Percentiles rank a stretch among this genome's conserved stretches.
Evolutionary conservation across 2,113 vertebrate species (phyloP).

Genomic region (Phyllostomus hastatus): DNA sequence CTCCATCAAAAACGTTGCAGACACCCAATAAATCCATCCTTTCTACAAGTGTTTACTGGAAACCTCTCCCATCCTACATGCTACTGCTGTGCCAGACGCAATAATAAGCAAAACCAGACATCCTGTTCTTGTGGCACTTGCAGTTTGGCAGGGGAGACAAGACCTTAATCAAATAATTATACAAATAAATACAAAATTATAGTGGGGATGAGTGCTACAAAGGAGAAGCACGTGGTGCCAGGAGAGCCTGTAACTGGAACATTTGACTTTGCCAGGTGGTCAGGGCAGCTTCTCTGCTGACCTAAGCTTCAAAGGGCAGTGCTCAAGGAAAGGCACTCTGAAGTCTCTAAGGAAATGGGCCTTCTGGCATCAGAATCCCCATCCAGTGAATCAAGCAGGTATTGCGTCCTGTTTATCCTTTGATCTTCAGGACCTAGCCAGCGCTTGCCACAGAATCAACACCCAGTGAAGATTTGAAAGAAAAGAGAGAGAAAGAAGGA

Average conservation of each 20-base stretch:
- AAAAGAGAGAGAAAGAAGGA: not conserved
- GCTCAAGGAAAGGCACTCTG: not conserved
- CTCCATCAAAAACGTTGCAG: not conserved
- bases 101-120: constrained; percentile 48
- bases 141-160: constrained; percentile 54
- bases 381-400: not conserved
- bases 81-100: constrained; percentile 28
- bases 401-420: not conserved
- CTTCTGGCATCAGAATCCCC: not conserved
- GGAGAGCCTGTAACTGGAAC: not conserved
- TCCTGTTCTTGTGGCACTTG: constrained; percentile 54
- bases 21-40: not conserved
- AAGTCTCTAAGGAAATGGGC: not conserved
- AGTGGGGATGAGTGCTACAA: constrained; percentile 18
- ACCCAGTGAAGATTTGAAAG: not conserved
- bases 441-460: constrained; percentile 11
- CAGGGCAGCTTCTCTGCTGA: not conserved
- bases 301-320: not conserved
- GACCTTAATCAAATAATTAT: constrained; percentile 61
- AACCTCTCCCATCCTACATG: not conserved
- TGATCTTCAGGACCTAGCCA: not conserved
- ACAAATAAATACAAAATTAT: constrained; percentile 55
- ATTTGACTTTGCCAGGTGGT: constrained; percentile 20
- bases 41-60: not conserved
- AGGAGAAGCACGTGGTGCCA: not conserved